A percentile compares a stretch with the other conserved stretches of the same genome.
These are phyloP conservation scores for Ursus arctos DNA, from an alignment of 2,113 vertebrate species.

Conservation along the genomic window DNA sequence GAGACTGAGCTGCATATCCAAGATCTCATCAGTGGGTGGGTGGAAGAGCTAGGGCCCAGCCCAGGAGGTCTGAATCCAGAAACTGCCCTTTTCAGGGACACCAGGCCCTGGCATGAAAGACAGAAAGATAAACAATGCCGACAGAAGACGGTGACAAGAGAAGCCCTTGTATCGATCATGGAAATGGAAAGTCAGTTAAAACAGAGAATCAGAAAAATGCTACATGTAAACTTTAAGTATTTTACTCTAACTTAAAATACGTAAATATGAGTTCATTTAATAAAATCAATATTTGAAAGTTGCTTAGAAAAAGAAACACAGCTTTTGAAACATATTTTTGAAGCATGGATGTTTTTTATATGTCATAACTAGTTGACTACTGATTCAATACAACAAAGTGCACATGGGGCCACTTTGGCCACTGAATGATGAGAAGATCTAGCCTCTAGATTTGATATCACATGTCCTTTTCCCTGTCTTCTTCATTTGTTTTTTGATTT, in stretches of 20 bases:
- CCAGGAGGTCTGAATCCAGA: neutral
- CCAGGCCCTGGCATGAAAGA: neutral
- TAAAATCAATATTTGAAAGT: constrained; percentile 21
- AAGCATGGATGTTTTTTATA: neutral
- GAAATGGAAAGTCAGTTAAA: neutral
- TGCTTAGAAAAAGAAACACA: constrained; percentile 16
- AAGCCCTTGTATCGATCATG: no score
- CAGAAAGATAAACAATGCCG: neutral
- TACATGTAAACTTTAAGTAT: neutral
- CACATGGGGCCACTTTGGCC: neutral
- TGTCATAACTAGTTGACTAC: neutral
- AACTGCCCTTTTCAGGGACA: neutral
- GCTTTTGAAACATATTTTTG: neutral
- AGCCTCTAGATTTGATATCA: neutral
- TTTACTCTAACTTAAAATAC: constrained; percentile 41
- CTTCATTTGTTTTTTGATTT: neutral
- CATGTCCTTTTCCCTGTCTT: neutral
- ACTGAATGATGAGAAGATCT: neutral
- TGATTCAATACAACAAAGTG: neutral
- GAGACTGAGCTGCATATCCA: neutral
- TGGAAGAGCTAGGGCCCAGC: neutral
- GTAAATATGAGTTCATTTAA: neutral
- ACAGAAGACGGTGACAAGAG: fast-evolving
- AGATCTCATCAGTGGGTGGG: neutral
- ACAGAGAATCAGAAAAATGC: constrained; percentile 10